phyloP scores from a whole-genome alignment of 2,888 invertebrate species.

The Meliscaeva auricollis region DNA sequence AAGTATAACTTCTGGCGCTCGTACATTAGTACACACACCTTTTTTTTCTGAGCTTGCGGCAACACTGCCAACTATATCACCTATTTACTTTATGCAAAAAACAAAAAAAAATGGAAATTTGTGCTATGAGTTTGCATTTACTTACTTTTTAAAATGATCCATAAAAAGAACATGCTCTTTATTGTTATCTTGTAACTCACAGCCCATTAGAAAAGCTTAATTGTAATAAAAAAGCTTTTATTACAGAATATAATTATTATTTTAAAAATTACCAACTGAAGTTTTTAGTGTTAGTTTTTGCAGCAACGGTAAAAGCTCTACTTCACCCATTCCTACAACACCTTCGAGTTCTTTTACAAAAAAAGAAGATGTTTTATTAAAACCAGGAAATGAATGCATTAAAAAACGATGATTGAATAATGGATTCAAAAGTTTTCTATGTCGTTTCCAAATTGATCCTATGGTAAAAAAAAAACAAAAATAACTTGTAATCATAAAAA shows the following conservation, averaged over 20 bases:
- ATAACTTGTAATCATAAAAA: too few relatives aligned
- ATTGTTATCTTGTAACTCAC: not conserved
- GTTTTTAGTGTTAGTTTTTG: not conserved
- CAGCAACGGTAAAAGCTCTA: not conserved
- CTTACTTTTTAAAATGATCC: constrained; percentile 2
- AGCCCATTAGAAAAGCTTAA: not conserved
- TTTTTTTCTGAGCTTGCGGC: too few relatives aligned
- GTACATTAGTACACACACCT: too few relatives aligned
- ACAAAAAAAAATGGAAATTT: too few relatives aligned
- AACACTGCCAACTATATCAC: too few relatives aligned
- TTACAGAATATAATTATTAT: not conserved
- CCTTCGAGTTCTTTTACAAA: constrained; percentile 32
- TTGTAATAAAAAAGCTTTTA: not conserved
- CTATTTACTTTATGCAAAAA: too few relatives aligned
- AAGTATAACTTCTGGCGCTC: too few relatives aligned
- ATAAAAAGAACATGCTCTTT: not conserved
- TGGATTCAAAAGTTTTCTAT: constrained; percentile 62
- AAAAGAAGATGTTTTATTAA: constrained; percentile 34
- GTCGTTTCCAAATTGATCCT: constrained; percentile 31
- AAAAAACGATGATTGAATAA: constrained; percentile 58
- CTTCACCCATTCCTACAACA: constrained; percentile 11
- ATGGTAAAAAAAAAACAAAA: too few relatives aligned
- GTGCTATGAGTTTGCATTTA: too few relatives aligned
- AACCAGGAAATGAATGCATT: constrained; percentile 43
- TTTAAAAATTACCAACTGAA: constrained; percentile 16